A percentile compares a stretch with the other conserved stretches of the same genome.
These are phyloP conservation scores for Drosophila aff. DNA, from an alignment of 1,140 invertebrate genomes.

Conservation along the genomic window DNA sequence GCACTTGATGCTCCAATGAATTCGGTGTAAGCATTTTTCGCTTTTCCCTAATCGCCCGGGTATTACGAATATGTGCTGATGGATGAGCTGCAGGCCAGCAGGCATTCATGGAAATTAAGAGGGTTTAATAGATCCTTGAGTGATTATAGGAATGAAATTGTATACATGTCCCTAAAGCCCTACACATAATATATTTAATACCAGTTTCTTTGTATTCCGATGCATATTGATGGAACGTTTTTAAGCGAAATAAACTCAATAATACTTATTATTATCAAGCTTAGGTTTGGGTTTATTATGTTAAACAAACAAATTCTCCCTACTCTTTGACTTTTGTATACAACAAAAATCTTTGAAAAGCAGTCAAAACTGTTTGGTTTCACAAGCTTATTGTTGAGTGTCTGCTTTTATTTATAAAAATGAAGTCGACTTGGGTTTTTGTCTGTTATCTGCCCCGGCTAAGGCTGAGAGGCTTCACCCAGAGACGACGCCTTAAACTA, in stretches of 20 bases:
- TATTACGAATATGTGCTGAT: slow-evolving; percentile 37
- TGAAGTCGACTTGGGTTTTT: slow-evolving; percentile 11
- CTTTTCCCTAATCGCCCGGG: slow-evolving; percentile 14
- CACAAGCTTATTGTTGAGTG: neutral
- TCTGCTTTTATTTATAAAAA: slow-evolving; percentile 15
- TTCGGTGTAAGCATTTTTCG: slow-evolving; percentile 59
- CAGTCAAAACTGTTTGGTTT: neutral
- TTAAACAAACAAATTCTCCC: neutral
- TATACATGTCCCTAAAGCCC: neutral
- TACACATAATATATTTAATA: neutral
- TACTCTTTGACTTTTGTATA: neutral
- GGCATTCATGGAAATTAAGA: slow-evolving; percentile 1
- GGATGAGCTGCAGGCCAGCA: slow-evolving; percentile 3
- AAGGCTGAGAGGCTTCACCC: slow-evolving; percentile 2
- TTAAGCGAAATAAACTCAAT: neutral
- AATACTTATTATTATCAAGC: neutral
- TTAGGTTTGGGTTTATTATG: neutral
- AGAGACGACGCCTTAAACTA: slow-evolving; percentile 52
- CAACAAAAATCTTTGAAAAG: neutral
- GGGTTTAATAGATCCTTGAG: neutral
- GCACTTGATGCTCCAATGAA: slow-evolving; percentile 74
- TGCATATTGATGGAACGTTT: neutral
- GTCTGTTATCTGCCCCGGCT: neutral
- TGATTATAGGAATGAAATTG: neutral
- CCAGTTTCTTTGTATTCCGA: neutral